phyloP scores from a whole-genome alignment of 2,113 vertebrate species.

The Sialia sialis region DNA sequence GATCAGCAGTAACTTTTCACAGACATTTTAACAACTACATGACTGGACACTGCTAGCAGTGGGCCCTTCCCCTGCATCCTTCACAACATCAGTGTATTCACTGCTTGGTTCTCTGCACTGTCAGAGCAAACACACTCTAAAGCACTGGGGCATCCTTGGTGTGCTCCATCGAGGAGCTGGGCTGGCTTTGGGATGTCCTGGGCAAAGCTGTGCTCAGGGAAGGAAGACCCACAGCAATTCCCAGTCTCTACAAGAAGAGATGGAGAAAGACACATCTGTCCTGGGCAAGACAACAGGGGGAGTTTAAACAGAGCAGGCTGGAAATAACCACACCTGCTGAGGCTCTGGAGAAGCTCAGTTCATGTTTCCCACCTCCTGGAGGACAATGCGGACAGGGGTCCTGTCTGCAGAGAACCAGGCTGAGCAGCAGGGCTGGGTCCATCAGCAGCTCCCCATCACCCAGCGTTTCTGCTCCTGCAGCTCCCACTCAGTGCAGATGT shows the following conservation, averaged over 20 bases:
- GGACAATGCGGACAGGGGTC: background rate
- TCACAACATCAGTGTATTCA: accelerated
- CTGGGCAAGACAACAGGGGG: background rate
- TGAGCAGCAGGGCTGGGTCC: background rate
- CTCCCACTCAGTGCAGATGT: background rate
- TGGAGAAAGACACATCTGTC: background rate
- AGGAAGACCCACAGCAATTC: background rate
- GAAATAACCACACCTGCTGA: background rate
- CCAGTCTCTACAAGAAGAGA: background rate
- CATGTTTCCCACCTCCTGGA: background rate
- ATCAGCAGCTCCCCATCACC: background rate
- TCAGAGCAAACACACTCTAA: background rate
- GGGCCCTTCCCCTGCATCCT: background rate
- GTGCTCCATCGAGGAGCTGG: accelerated
- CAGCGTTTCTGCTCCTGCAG: background rate
- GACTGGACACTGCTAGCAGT: background rate
- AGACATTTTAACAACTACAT: background rate
- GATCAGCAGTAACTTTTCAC: background rate
- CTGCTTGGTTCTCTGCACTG: background rate
- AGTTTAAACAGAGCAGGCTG: background rate
- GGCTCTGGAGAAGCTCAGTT: background rate
- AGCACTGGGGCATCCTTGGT: accelerated
- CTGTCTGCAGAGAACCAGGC: background rate
- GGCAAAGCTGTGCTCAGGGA: background rate
- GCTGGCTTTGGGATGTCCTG: background rate